These are phyloP conservation scores for Quadroppia sp. DNA, from an alignment of 2,888 invertebrate genomes.

Conservation along the genomic window DNA sequence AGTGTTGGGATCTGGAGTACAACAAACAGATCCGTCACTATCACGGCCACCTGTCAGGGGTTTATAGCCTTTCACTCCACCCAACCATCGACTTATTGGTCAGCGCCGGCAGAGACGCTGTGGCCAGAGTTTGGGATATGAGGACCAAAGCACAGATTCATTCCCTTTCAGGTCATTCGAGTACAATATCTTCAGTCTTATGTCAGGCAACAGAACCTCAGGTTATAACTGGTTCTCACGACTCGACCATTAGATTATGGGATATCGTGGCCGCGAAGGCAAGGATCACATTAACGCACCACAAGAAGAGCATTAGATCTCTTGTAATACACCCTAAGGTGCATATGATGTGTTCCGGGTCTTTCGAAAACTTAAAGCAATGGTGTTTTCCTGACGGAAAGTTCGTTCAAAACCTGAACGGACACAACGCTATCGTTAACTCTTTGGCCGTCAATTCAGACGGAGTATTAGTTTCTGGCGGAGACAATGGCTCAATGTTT, in stretches of 20 bases:
- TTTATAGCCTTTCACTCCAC: constrained; percentile 87
- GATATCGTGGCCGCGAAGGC: constrained; percentile 94
- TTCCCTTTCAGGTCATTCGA: constrained; percentile 90
- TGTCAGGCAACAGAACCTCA: constrained; percentile 89
- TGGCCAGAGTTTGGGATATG: constrained; percentile 63
- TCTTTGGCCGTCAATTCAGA: constrained; percentile 91
- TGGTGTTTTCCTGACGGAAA: constrained; percentile 98
- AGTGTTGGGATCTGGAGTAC: constrained; percentile 99
- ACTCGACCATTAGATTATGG: constrained; percentile 95
- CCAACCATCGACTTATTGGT: constrained; percentile 88
- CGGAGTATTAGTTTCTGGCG: constrained; percentile 93
- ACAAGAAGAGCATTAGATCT: constrained; percentile 78
- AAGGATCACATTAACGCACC: constrained; percentile 90
- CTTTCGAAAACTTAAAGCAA: constrained; percentile 97
- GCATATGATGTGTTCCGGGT: constrained; percentile 96
- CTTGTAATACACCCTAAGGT: constrained; percentile 59
- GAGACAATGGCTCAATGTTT: constrained; percentile 94
- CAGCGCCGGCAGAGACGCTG: constrained; percentile 90
- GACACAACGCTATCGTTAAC: constrained; percentile 96
- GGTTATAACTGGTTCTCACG: constrained; percentile 61
- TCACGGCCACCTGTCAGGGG: constrained; percentile 96
- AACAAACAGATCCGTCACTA: constrained; percentile 96
- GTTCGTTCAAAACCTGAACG: constrained; percentile 92
- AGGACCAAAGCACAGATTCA: constrained; percentile 97
- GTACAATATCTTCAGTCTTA: constrained; percentile 90